These are phyloP conservation scores for Hydrotaea cyrtoneurina DNA, from an alignment of 2,888 invertebrate species.

Conservation along the genomic window DNA sequence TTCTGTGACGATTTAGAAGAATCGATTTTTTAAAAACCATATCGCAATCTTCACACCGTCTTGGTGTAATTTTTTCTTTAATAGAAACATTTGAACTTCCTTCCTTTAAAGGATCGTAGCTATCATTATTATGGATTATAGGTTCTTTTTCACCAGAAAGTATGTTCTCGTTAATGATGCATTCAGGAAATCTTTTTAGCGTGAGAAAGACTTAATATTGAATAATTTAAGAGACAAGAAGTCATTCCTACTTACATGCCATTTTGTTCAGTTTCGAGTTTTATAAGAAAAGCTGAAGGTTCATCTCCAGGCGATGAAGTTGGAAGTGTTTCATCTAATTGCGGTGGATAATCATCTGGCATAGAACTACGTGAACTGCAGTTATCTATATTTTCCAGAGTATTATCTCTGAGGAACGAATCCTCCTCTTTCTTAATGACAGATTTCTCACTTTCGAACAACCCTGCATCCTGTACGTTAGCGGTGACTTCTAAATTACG, in stretches of 20 bases:
- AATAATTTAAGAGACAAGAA: neutral
- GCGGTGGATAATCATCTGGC: neutral
- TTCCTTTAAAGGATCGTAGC: slow-evolving; percentile 18
- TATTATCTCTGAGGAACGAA: too few relatives aligned
- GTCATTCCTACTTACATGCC: neutral
- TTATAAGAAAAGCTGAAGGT: neutral
- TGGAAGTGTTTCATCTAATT: neutral
- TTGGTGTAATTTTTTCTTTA: slow-evolving; percentile 51
- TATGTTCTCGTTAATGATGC: slow-evolving; percentile 26
- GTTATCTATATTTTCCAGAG: neutral
- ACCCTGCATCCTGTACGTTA: too few relatives aligned
- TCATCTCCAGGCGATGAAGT: neutral
- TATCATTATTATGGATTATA: slow-evolving; percentile 31
- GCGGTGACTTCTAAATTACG: too few relatives aligned
- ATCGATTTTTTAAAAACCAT: slow-evolving; percentile 85
- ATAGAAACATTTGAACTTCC: neutral
- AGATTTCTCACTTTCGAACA: neutral
- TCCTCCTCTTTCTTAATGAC: too few relatives aligned
- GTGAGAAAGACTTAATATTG: neutral
- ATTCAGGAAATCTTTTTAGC: slow-evolving; percentile 19
- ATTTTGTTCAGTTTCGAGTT: neutral
- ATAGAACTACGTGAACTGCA: neutral
- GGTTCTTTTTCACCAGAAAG: slow-evolving; percentile 31
- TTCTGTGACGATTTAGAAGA: slow-evolving; percentile 84
- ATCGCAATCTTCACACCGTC: slow-evolving; percentile 83